These are phyloP conservation scores for Aproaerema taeniolella DNA, from an alignment of 2,888 invertebrate genomes.

Conservation along the genomic window DNA sequence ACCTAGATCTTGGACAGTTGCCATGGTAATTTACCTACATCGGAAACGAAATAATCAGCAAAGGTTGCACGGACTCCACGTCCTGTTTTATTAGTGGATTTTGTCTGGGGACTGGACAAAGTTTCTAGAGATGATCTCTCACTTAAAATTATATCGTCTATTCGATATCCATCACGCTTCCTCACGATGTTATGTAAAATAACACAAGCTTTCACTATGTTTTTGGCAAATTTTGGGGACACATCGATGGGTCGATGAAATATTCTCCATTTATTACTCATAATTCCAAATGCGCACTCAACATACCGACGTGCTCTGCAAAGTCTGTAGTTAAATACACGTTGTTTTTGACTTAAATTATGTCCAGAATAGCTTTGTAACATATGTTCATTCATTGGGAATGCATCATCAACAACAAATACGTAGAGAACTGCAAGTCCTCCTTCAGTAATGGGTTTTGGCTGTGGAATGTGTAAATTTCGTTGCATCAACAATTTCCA, in stretches of 20 bases:
- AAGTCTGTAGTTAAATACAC: slow-evolving; percentile 21
- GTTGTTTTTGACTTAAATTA: slow-evolving; percentile 11
- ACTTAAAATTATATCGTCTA: not conserved
- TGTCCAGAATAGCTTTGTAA: slow-evolving; percentile 19
- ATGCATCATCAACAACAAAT: slow-evolving; percentile 13
- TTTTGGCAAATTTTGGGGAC: slow-evolving; percentile 22
- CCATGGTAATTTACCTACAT: no score
- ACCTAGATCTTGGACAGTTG: no score
- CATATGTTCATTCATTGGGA: slow-evolving; percentile 17
- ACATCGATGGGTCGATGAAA: slow-evolving; percentile 24
- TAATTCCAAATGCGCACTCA: slow-evolving; percentile 28
- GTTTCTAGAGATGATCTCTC: no score
- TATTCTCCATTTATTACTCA: slow-evolving; percentile 24
- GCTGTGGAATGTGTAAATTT: slow-evolving; percentile 16
- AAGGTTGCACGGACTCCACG: no score
- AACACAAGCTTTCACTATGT: slow-evolving; percentile 24
- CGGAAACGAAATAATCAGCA: no score
- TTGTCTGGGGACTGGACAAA: no score
- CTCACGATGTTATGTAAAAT: not conserved
- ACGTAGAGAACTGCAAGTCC: not conserved
- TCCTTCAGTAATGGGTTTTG: slow-evolving; percentile 16
- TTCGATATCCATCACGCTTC: not conserved
- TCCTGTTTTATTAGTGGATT: no score
- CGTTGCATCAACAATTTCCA: slow-evolving; percentile 12
- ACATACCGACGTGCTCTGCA: slow-evolving; percentile 23